Base-by-base conservation (phyloP, 2,113 vertebrate genomes). In the Phylloscopus trochiloides region DNA sequence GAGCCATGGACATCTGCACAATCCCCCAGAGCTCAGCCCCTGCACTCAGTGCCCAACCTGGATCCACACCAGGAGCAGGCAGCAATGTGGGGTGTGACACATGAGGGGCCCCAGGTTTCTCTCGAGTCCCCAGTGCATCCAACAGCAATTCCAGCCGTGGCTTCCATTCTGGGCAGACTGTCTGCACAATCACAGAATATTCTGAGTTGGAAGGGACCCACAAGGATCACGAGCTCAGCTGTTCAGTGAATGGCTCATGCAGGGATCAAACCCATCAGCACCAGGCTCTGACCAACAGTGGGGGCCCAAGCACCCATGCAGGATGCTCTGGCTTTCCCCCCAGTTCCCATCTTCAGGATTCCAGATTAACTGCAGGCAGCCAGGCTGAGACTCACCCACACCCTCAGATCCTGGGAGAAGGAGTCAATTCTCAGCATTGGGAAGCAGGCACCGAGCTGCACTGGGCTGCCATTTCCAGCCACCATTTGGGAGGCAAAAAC, bases 371-470 rank as follows among this genome's bases (percentile, higher is more conserved):
- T 73, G 65, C 74, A 50, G 73, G 32, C 63, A 84, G 67, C 42
- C 75, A 28, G 43, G 32, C 58, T 92, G 32, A n/a, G 14, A 32
- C 24, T 70, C 4, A 19, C 55, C 58, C 7, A 1, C 12, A 25
- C 6, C 36, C 55, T 70, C 59, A 28, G 24, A 31, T 14, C 65
- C 47, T 14, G 25, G 25, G 42, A 43, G 36, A 85, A 77, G 21
- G 61, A 71, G 26, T 31, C 57, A 45, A 16, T 74, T 12, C 71
- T 52, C 0, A 0, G 70, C 5, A 12, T 0, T 40, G 32, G 43
- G 15, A 7, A 45, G 43, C 0, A 0, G 52, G 40, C 7, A 1
- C 43, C 0, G 0, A 52, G n/a, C n/a, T 3, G 0, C 1, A 0
- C 47, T 12, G 86, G 26, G 65, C 59, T 74, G 50, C 57, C 75